Base-by-base conservation (phyloP, 1,140 invertebrate genomes). In the Asobara japonica region DNA sequence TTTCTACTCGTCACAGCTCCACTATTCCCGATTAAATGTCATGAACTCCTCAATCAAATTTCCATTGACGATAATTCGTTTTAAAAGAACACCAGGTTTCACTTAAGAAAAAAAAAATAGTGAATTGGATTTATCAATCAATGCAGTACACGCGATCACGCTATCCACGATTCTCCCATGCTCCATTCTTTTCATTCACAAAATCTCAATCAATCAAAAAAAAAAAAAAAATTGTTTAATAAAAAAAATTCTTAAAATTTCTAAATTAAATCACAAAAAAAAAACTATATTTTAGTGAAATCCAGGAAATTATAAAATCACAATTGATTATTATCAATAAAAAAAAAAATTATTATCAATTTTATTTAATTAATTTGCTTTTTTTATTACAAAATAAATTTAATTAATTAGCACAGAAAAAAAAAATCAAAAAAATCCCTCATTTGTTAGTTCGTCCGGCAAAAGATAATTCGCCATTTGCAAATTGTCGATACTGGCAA, bases 401-500 rank as follows among this genome's bases (percentile, higher is more conserved):
- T n/a, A n/a, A n/a, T n/a, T n/a, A n/a, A n/a, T n/a, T n/a, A n/a
- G n/a, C n/a, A n/a, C n/a, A 66, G 18, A 5, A 38, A 38, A 38
- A 36, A 36, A 48, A 30, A 30, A 60, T 8, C 41, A 30, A 4
- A 25, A 68, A 67, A 38, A 61, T n/a, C 25, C 60, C 36, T 68
- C 20, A n/a, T n/a, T n/a, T n/a, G 45, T 25, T 1, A 41, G 41
- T 18, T 65, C n/a, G 25, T n/a, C 3, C 25, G 22, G 13, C 38
- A 41, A 41, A 8, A 11, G 13, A 48, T 4, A 29, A 45, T 27
- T 66, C 8, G 22, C 8, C 7, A 66, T 30, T 69, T 6, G 18
- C 29, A n/a, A 62, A 18, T 70, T 5, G 36, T 70, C n/a, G 60
- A 45, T 31, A 20, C 51, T 65, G 56, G 75, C 73, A 79, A 71